Evolutionary conservation across 1,140 invertebrate genomes (phyloP), one percentile per base, ranked within the genome.

Genomic region (Atta colombica): DNA sequence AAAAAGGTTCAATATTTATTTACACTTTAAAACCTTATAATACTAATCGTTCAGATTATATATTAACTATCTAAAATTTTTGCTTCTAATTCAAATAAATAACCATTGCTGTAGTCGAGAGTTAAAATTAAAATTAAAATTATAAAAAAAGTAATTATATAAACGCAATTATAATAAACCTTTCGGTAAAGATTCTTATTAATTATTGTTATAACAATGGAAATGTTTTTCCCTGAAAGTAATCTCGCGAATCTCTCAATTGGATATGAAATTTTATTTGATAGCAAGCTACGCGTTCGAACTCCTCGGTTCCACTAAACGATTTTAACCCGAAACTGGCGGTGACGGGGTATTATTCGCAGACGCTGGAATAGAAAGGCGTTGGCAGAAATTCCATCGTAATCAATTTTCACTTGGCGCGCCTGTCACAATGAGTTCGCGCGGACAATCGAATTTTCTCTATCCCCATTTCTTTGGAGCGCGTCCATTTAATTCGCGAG

Each of bases 381-480:
- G 72, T 63, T 61, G 81, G 81, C 69, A 85, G 82, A 77, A 78
- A 78, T 85, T 85, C 82, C 25, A 45, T 14, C 14, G 65, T 71
- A 68, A 86, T 81, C 85, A 80, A 80, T 86, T 82, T 82, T 82
- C 80, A 58, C 68, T 74, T 35, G 80, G 80, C 80, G 55, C n/a
- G 35, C 53, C 35, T 72, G 78, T 82, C 80, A 35, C 80, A 84
- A 88, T 89, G 92, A 92, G 88, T 87, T 92, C 90, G 92, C 91
- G 89, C 92, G 90, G 90, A 91, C 81, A 88, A 92, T 88, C 87
- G 91, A 90, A 90, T 90, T 88, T 91, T 92, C 85, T 77, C 85
- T 55, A 74, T 53, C 58, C 45, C 49, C 88, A 72, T 87, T 87
- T 91, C 87, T 91, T 86, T 74, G 31, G 66, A 69, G 39, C 80